A percentile compares a stretch with the other conserved stretches of the same genome.
These are phyloP conservation scores for Linurgus olivaceus DNA, from an alignment of 2,797 vertebrate species.

Conservation along the genomic window DNA sequence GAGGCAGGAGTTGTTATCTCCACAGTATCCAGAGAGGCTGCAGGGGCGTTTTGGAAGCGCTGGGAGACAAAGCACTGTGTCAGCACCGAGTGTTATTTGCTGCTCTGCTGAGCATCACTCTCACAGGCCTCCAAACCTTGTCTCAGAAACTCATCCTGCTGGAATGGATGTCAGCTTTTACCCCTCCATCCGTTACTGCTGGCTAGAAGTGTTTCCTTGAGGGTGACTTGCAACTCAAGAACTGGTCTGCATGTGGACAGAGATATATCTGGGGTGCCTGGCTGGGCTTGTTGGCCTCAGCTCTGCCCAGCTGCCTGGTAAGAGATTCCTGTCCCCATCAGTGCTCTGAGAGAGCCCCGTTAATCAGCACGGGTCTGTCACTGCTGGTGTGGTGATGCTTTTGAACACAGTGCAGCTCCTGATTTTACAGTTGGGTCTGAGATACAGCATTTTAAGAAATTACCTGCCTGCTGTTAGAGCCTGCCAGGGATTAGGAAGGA, in stretches of 20 bases:
- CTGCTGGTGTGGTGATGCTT: not conserved
- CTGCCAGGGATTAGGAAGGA: not conserved
- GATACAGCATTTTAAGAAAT: not conserved
- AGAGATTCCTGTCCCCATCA: not conserved
- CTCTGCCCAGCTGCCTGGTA: not conserved
- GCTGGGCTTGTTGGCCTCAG: not conserved
- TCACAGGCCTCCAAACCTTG: not conserved
- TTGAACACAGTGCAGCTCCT: not conserved
- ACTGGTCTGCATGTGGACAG: not conserved
- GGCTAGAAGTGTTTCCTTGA: not conserved
- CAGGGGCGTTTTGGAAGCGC: not conserved
- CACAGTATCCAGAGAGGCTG: not conserved
- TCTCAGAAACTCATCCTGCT: not conserved
- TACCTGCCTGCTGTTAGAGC: not conserved
- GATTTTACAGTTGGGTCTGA: not conserved
- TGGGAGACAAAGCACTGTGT: constrained; percentile 48
- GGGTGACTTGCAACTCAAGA: not conserved
- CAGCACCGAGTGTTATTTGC: not conserved
- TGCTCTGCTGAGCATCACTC: not conserved
- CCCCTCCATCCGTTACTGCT: not conserved
- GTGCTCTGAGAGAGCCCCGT: not conserved
- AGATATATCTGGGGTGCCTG: not conserved
- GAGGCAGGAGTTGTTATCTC: not conserved
- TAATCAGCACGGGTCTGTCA: accelerated
- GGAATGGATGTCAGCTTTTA: not conserved